Percentiles rank a stretch among this genome's conserved stretches.
Conservation (phyloP, 2,797 vertebrate genomes). For the Phyllotis vaccarum region DNA sequence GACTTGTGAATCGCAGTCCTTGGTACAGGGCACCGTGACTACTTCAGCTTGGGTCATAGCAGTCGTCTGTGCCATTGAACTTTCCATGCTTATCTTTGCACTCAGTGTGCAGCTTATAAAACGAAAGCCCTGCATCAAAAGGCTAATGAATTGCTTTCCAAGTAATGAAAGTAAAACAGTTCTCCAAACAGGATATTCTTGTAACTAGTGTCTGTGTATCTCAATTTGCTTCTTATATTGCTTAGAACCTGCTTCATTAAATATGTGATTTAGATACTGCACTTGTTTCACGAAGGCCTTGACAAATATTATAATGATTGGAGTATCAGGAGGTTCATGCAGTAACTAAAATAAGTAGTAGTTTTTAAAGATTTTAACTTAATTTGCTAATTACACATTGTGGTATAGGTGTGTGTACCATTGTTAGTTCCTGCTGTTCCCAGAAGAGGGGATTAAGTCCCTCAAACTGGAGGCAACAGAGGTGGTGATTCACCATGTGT, state of each 20-base stretch:
- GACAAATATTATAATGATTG: neutral
- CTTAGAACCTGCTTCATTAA: conserved; percentile 25
- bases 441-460: neutral
- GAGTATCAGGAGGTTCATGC: neutral
- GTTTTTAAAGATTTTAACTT: neutral
- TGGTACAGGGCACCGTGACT: neutral
- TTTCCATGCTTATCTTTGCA: conserved; percentile 6
- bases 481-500: neutral
- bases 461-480: neutral
- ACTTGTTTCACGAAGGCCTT: neutral
- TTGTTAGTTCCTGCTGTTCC: neutral
- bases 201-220: conserved; percentile 7
- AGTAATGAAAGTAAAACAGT: neutral
- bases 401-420: neutral
- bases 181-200: conserved; percentile 17
- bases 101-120: conserved; percentile 22
- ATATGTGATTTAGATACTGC: neutral
- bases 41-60: neutral
- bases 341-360: neutral
- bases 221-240: conserved; percentile 8
- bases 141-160: conserved; percentile 30
- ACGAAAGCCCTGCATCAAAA: conserved; percentile 10
- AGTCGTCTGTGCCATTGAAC: neutral
- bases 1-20: neutral
- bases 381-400: neutral